Evolutionary conservation across 2,113 vertebrate species (phyloP).

Genomic region (Urocolius indicus): DNA sequence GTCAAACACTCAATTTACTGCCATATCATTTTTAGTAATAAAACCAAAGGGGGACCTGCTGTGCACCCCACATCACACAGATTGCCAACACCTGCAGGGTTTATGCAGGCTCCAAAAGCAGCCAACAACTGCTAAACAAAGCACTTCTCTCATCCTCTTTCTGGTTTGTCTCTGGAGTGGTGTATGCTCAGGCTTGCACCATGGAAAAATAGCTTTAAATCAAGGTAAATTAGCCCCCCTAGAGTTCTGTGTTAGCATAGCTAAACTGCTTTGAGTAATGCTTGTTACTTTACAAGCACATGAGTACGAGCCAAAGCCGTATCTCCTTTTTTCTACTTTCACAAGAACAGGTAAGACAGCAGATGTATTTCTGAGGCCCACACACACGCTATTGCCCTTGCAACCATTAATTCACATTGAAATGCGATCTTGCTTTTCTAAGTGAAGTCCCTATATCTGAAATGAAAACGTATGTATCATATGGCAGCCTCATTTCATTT

Average conservation of each 20-base stretch:
- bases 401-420: neutral
- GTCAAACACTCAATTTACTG: neutral
- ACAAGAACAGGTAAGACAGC: neutral
- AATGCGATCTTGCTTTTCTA: constrained; percentile 38
- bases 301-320: neutral
- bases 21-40: neutral
- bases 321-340: neutral
- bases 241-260: neutral
- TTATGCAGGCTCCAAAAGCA: neutral
- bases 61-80: neutral
- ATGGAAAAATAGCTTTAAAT: neutral
- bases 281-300: neutral
- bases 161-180: neutral
- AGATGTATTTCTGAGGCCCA: neutral
- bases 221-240: neutral
- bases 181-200: neutral
- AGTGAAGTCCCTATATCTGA: constrained; percentile 7
- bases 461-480: constrained; percentile 1
- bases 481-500: constrained; percentile 30
- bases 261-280: neutral
- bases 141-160: neutral
- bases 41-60: neutral
- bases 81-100: neutral
- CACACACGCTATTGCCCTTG: neutral
- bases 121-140: neutral